Base-by-base conservation (phyloP, 2,113 vertebrate species). In the Trochalopteron elliotii region DNA sequence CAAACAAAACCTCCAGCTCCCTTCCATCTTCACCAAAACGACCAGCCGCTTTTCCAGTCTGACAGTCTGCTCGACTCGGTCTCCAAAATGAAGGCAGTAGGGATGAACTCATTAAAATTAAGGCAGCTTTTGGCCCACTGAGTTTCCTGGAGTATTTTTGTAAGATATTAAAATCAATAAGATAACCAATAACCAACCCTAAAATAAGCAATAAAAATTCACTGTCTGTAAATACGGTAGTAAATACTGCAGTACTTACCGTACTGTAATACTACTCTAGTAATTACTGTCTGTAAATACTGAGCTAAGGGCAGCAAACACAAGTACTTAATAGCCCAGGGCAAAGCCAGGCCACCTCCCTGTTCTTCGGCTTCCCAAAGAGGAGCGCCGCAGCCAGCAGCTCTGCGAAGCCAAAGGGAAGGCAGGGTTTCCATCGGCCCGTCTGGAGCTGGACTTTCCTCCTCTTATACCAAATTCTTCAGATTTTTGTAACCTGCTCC, bases 401-500 rank as follows among this genome's bases (percentile, higher is more conserved):
- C 19, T 64, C 40, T 25, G 35, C 12, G 15, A 85, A 89, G 28
- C 20, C 60, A 35, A 8, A 61, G 30, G n/a, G 31, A 74, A 91
- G 25, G 61, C 40, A 82, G 30, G 12, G 3, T 40, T 88, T 60
- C 55, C 94, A 76, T 31, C 0, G 1, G 57, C 45, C 67, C 39
- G 28, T 10, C 20, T 27, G 31, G 16, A 11, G 30, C 47, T 69
- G 68, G 15, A 31, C 55, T 83, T 76, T 33, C 39, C 27, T 83
- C n/a, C 55, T 61, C 27, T 35, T 55, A 10, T 0, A 56, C 33
- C 76, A 56, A 90, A 93, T 97, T 87, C 88, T 63, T 95, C 35
- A 67, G 64, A 83, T 90, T 55, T 87, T 94, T 94, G 78, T 78
- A 44, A 93, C 76, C 86, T 90, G 76, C 39, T 86, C 17, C 76